A percentile compares a stretch with the other conserved stretches of the same genome.
These are phyloP conservation scores for Agapornis canus DNA, from an alignment of 2,797 vertebrate species.

Conservation along the genomic window DNA sequence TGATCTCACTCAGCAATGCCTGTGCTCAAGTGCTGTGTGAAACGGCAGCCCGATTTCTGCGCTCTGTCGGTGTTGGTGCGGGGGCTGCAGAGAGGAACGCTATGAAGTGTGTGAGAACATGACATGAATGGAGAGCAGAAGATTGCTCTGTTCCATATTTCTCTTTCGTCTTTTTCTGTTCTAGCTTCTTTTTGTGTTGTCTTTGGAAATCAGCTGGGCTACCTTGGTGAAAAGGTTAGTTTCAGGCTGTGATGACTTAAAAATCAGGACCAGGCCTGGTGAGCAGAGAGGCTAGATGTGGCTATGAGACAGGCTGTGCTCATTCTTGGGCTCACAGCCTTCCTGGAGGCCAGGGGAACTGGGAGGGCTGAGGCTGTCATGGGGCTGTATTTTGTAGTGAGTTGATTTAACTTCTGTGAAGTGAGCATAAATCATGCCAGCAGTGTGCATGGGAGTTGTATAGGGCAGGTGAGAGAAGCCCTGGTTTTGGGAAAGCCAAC, in stretches of 20 bases:
- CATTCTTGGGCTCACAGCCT: background rate
- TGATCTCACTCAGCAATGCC: background rate
- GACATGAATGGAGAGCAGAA: background rate
- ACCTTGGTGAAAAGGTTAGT: background rate
- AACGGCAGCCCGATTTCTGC: background rate
- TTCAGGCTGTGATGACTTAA: background rate
- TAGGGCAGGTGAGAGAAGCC: background rate
- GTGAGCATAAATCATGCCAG: background rate
- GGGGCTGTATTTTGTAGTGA: background rate
- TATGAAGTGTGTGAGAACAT: background rate
- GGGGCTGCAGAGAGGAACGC: background rate
- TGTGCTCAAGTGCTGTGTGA: background rate
- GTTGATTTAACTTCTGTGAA: background rate
- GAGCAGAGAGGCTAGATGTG: background rate
- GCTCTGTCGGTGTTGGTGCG: background rate
- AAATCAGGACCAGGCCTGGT: background rate
- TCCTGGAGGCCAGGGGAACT: background rate
- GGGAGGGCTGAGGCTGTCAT: background rate
- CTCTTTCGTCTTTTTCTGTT: background rate
- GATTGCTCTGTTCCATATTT: background rate
- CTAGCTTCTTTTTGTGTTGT: background rate
- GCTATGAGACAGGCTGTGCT: background rate
- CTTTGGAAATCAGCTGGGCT: background rate
- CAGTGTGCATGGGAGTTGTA: accelerated
- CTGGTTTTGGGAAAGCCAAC: background rate